Evolutionary conservation across 2,113 vertebrate species (phyloP).

Genomic region (Willisornis vidua): DNA sequence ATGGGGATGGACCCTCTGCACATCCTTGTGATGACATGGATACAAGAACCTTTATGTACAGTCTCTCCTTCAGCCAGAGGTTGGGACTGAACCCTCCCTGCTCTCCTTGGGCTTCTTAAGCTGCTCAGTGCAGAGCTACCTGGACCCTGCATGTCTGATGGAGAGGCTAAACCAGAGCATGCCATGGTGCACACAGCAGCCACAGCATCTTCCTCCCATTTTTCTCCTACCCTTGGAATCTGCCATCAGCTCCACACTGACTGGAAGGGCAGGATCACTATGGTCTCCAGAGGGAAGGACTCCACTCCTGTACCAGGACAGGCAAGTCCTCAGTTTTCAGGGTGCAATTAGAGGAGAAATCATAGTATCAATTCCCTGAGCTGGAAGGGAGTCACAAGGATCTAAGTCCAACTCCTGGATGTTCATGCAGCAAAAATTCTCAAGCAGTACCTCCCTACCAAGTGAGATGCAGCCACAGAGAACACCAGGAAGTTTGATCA

Average conservation of each 20-base stretch:
- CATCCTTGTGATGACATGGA: neutral
- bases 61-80: neutral
- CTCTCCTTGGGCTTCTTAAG: neutral
- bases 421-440: accelerated
- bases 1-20: neutral
- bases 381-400: neutral
- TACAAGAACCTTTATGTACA: neutral
- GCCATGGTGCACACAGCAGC: accelerated
- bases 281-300: neutral
- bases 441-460: neutral
- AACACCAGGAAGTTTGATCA: neutral
- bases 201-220: neutral
- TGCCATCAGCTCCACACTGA: neutral
- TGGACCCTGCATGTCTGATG: neutral
- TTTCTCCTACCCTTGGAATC: neutral
- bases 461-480: neutral
- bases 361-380: neutral
- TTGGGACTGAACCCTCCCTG: accelerated
- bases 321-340: neutral
- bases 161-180: neutral
- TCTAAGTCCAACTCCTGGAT: neutral
- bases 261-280: neutral
- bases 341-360: neutral
- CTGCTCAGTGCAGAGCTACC: neutral
- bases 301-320: neutral